A percentile compares a stretch with the other conserved stretches of the same genome.
These are phyloP conservation scores for Fukomys damarensis DNA, from an alignment of 2,113 vertebrate species.

Conservation along the genomic window DNA sequence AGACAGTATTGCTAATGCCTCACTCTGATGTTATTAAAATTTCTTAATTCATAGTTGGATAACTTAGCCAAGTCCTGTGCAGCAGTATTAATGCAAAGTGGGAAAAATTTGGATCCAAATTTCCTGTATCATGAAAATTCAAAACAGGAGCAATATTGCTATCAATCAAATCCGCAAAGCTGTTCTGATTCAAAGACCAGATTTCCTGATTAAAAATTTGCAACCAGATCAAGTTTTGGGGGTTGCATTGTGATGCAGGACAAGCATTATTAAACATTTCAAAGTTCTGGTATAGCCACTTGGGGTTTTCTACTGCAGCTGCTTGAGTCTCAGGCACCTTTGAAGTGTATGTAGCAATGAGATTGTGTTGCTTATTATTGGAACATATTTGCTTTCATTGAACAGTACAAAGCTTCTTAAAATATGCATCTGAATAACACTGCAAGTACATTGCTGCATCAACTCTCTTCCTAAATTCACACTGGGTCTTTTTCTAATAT, in stretches of 20 bases:
- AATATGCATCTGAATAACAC: conserved; percentile 29
- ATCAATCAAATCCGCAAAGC: conserved; percentile 50
- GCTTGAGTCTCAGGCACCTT: not conserved
- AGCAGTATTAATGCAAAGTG: conserved; percentile 46
- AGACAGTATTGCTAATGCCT: conserved; percentile 42
- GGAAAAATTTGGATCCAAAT: conserved; percentile 57
- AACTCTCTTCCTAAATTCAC: not conserved
- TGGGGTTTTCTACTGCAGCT: not conserved
- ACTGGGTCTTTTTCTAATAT: not conserved
- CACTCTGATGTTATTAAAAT: conserved; percentile 67
- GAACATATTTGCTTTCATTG: conserved; percentile 12
- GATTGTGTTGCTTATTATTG: conserved; percentile 47
- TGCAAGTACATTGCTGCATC: conserved; percentile 2
- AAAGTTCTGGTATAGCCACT: conserved; percentile 20
- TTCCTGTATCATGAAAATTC: conserved; percentile 68
- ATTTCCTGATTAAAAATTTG: conserved; percentile 64
- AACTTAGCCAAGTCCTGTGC: conserved; percentile 25
- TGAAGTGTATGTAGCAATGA: conserved; percentile 20
- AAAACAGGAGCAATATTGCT: conserved; percentile 61
- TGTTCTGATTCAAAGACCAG: conserved; percentile 55
- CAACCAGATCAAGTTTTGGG: conserved; percentile 54
- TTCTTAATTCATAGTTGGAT: conserved; percentile 58
- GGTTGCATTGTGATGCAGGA: not conserved
- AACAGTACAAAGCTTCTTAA: conserved; percentile 58
- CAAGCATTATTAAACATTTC: conserved; percentile 58